Evolutionary conservation across 2,797 vertebrate species (phyloP).

Genomic region (Xenentodon cancila): DNA sequence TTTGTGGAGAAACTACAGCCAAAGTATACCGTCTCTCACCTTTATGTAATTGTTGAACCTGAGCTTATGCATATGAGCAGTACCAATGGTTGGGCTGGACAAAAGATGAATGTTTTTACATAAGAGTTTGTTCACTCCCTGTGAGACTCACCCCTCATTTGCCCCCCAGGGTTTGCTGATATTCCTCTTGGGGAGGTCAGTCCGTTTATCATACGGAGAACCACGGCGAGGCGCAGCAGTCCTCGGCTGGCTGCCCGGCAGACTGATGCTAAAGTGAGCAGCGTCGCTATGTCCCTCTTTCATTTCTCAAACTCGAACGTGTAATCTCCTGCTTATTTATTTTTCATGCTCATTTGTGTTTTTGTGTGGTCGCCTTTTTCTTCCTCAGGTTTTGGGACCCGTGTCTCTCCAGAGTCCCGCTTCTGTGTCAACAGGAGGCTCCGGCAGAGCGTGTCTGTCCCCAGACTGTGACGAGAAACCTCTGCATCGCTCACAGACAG

Average conservation of each 20-base stretch:
- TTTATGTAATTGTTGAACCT: too few species aligned
- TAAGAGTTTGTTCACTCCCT: not conserved
- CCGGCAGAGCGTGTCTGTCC: constrained; percentile 22
- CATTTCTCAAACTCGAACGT: too few species aligned
- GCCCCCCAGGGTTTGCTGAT: constrained; percentile 85
- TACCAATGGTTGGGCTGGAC: too few species aligned
- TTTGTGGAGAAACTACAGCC: too few species aligned
- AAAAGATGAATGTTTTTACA: too few species aligned
- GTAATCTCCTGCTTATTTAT: too few species aligned
- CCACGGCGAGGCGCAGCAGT: constrained; percentile 80
- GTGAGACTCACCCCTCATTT: too few species aligned
- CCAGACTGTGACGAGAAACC: constrained; percentile 34
- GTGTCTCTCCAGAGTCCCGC: constrained; percentile 52
- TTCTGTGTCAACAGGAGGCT: constrained; percentile 43
- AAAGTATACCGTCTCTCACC: too few species aligned
- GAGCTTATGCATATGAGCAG: too few species aligned
- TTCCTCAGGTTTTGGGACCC: constrained; percentile 54
- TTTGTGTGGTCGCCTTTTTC: not conserved
- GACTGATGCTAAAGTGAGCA: constrained; percentile 83
- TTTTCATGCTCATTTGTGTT: not conserved
- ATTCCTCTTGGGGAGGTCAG: constrained; percentile 84
- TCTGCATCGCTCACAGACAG: constrained; percentile 16
- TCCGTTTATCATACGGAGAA: constrained; percentile 84
- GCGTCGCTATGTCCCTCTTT: too few species aligned
- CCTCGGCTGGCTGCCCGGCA: constrained; percentile 67